Evolutionary conservation across 2,113 vertebrate species (phyloP), one percentile per base, ranked within the genome.

Genomic region (Centropristis striata): DNA sequence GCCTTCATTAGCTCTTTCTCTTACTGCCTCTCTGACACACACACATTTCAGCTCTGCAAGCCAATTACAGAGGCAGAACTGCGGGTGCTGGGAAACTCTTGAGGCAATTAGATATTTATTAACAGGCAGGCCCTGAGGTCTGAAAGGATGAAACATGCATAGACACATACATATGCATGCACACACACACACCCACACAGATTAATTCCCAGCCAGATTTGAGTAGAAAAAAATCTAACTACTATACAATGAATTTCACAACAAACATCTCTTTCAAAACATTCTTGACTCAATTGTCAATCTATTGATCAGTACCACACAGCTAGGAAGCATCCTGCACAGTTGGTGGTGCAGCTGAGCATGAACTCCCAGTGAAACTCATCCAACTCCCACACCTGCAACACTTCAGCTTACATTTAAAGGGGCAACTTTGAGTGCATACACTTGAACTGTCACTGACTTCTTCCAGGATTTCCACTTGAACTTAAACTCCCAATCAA

Each of bases 91-190:
- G 46, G 25, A 80, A 89, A 4, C 57, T 72, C 78, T 81, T 60
- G 55, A 72, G 81, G 68, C 71, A 84, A 71, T 87, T 86, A 68
- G 67, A 85, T 81, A 76, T 66, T 75, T 81, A 87, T 87, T 61
- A 79, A 71, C 15, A 76, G 59, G 60, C 73, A 71, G 36, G 80
- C 27, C 0, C 21, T 13, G 4, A 71, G 59, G 57, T 83, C 64
- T 78, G 25, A 59, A 67, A 49, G 71, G 50, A 87, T 84, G 5
- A 79, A 76, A 64, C 8, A 64, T n/a, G 63, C 16, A 77, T 20
- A 64, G 1, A 44, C 32, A 15, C 10, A n/a, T 6, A 71, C 10
- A 65, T 21, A 59, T 18, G 15, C 16, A 47, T 41, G 8, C 36
- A 50, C 21, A 25, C n/a, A 6, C 25, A 55, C 41, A 54, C 39